Percentiles rank a stretch among this genome's conserved stretches.
Conservation (phyloP, 2,888 invertebrate species). For the Aleiodes leptofemur region DNA sequence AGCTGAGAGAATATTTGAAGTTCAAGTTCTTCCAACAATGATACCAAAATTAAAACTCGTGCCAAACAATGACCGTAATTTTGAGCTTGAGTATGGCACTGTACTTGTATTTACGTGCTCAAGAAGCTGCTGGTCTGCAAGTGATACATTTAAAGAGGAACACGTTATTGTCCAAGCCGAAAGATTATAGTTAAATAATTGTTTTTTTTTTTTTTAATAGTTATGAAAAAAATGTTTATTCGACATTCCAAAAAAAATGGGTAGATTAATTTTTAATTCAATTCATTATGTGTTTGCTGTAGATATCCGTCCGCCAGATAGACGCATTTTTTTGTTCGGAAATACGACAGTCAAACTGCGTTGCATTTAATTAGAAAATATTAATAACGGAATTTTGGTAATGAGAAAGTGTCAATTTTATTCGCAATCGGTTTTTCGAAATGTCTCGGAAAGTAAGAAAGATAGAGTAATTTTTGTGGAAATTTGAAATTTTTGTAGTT, state of each 20-base stretch:
- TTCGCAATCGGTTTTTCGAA: conserved; percentile 21
- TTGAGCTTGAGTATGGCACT: conserved; percentile 87
- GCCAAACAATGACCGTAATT: conserved; percentile 76
- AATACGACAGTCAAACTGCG: too few relatives aligned
- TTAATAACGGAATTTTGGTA: background rate
- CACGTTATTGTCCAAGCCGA: conserved; percentile 87
- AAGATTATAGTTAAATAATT: conserved; percentile 68
- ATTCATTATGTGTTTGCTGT: conserved; percentile 46
- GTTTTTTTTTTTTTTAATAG: conserved; percentile 11
- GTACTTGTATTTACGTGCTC: conserved; percentile 89
- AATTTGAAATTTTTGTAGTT: conserved; percentile 44
- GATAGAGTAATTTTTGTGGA: background rate
- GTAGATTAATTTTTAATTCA: conserved; percentile 37
- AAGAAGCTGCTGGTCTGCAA: conserved; percentile 89
- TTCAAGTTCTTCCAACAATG: conserved; percentile 89
- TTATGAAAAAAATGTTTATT: conserved; percentile 20
- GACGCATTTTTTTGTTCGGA: conserved; percentile 6
- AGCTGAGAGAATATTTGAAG: conserved; percentile 84
- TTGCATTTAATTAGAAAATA: too few relatives aligned
- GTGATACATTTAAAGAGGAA: conserved; percentile 83
- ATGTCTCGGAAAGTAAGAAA: conserved; percentile 35
- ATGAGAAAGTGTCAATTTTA: background rate
- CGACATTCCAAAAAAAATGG: conserved; percentile 37
- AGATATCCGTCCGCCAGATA: conserved; percentile 53
- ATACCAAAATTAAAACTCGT: conserved; percentile 82